Conservation (phyloP, 92 coral and sea anemone genomes). For the Montipora capitata region DNA sequence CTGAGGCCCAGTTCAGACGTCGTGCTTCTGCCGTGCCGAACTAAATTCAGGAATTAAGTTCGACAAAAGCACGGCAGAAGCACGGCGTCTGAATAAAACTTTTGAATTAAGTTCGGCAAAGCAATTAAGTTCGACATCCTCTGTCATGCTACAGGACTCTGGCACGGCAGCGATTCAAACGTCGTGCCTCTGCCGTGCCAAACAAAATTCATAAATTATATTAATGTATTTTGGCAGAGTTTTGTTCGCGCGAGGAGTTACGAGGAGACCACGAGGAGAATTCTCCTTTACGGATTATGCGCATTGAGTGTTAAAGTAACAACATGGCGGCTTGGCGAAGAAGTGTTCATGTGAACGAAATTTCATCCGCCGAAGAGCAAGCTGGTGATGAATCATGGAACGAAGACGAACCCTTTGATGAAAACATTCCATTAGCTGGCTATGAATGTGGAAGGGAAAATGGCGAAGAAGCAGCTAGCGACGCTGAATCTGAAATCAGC, state of each 20-base stretch:
- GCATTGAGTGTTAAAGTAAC: neutral
- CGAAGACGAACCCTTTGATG: neutral
- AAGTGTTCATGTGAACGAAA: neutral
- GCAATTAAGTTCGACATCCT: neutral
- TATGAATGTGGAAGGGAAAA: neutral
- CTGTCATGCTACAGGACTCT: neutral
- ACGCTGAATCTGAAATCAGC: slow-evolving; percentile 39
- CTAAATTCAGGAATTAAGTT: neutral
- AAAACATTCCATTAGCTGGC: neutral
- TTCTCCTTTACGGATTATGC: neutral
- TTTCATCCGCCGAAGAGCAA: neutral
- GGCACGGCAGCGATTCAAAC: slow-evolving; percentile 21
- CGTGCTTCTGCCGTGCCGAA: no score
- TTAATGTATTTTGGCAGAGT: neutral
- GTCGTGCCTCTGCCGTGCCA: slow-evolving; percentile 24
- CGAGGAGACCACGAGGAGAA: neutral
- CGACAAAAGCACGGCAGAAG: neutral
- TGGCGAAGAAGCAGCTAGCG: neutral
- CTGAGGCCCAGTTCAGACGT: no score
- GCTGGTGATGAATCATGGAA: neutral
- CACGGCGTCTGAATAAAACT: slow-evolving; percentile 1
- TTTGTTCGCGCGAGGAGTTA: neutral
- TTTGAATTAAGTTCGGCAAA: neutral
- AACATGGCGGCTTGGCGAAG: neutral
- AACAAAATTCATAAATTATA: slow-evolving; percentile 17